These are phyloP conservation scores for Diplodus sargus DNA, from an alignment of 2,797 vertebrate species.

Conservation along the genomic window DNA sequence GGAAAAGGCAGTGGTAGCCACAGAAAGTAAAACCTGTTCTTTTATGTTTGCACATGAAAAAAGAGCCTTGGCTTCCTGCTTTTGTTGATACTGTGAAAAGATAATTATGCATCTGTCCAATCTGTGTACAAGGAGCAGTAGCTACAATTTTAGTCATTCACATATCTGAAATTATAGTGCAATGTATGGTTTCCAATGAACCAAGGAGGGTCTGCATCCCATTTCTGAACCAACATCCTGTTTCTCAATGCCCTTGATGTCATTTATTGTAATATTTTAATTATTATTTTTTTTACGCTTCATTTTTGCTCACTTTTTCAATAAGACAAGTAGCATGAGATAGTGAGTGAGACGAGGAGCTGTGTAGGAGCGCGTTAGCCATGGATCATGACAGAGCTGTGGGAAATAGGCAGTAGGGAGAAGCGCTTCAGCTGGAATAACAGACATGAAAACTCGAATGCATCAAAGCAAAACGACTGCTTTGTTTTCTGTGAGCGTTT, in stretches of 20 bases:
- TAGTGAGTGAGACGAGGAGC: slow-evolving; percentile 8
- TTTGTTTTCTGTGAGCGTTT: slow-evolving; percentile 82
- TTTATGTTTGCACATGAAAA: slow-evolving; percentile 26
- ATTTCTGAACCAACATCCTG: neutral
- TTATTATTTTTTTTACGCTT: neutral
- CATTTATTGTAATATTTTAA: neutral
- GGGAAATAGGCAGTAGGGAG: slow-evolving; percentile 56
- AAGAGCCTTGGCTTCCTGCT: slow-evolving; percentile 13
- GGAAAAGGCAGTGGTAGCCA: neutral
- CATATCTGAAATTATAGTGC: neutral
- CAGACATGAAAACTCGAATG: slow-evolving; percentile 65
- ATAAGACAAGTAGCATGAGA: slow-evolving; percentile 2
- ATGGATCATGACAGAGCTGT: slow-evolving; percentile 62
- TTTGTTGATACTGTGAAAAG: neutral
- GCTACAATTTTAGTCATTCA: neutral
- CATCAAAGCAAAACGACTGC: slow-evolving; percentile 84
- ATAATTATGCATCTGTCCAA: neutral
- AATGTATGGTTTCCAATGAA: neutral
- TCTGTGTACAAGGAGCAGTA: slow-evolving; percentile 3
- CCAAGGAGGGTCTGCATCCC: neutral
- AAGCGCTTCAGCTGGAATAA: slow-evolving; percentile 68
- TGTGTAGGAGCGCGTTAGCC: slow-evolving; percentile 50
- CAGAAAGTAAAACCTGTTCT: slow-evolving; percentile 16
- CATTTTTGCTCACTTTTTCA: slow-evolving; percentile 10
- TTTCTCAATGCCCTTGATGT: neutral